Conservation (phyloP, 2,888 invertebrate genomes). For the Nephrotoma guestfalica region DNA sequence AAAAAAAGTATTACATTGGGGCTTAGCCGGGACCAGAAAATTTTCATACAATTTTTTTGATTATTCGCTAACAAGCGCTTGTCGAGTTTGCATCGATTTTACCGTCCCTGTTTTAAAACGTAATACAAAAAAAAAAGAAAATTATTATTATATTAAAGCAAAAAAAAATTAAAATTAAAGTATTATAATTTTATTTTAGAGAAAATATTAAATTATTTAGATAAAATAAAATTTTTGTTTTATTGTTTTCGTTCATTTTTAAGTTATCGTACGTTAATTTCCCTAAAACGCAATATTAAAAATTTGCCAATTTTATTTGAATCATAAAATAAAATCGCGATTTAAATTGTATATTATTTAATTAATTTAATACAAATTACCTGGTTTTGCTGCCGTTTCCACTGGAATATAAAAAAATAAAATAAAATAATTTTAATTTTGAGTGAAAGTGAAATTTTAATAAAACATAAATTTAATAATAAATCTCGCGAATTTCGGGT, state of each 20-base stretch:
- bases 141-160: background rate
- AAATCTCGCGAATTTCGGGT: background rate
- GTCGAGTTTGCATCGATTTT: constrained; percentile 27
- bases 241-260: background rate
- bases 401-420: background rate
- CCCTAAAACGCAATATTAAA: background rate
- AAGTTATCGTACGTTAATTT: background rate
- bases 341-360: background rate
- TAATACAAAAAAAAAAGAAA: background rate
- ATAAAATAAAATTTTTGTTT: background rate
- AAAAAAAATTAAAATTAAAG: background rate
- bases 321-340: background rate
- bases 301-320: background rate
- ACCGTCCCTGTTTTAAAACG: constrained; percentile 15
- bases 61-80: constrained; percentile 22
- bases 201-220: background rate
- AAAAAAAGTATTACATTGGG: constrained; percentile 5
- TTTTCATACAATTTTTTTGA: constrained; percentile 10
- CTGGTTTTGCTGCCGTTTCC: background rate
- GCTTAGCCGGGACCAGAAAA: constrained; percentile 12
- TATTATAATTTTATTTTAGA: background rate
- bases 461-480: background rate
- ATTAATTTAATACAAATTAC: background rate
- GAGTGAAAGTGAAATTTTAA: background rate
- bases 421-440: background rate